These are phyloP conservation scores for Turritopsis dohrnii DNA, from an alignment of 30 jellyfish, hydroid and myxozoan species.

Conservation along the genomic window DNA sequence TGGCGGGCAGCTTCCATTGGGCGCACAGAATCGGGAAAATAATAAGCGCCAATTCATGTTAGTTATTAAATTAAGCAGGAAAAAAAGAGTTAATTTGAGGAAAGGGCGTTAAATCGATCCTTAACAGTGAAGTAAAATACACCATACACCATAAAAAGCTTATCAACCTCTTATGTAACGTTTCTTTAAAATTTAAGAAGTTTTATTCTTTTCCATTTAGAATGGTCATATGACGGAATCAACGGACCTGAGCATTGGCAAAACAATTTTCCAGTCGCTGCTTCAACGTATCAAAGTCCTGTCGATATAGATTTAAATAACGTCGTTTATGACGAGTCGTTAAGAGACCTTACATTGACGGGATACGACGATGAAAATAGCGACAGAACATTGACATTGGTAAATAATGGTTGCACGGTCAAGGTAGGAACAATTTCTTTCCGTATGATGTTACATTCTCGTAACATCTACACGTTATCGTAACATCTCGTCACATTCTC, in stretches of 20 bases:
- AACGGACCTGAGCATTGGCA: slow-evolving; percentile 79
- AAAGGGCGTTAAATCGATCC: no score
- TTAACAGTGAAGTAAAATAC: no score
- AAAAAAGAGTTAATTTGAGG: no score
- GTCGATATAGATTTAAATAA: slow-evolving; percentile 45
- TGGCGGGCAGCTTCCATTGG: no score
- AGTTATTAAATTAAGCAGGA: no score
- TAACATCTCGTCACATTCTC: background rate
- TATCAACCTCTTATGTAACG: no score
- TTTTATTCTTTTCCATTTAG: no score
- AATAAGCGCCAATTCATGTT: no score
- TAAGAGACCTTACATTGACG: slow-evolving; percentile 32
- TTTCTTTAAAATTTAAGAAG: no score
- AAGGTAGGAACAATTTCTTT: slow-evolving; percentile 49
- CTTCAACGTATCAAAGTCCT: slow-evolving; percentile 65
- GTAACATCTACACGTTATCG: background rate
- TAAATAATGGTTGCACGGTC: slow-evolving; percentile 46
- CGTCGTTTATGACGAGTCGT: slow-evolving; percentile 47
- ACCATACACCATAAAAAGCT: background rate
- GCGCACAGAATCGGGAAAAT: no score
- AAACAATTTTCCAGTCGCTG: slow-evolving; percentile 67
- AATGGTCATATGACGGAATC: slow-evolving; percentile 19
- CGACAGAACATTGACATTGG: background rate
- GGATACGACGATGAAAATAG: slow-evolving; percentile 41
- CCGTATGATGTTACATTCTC: background rate